These are phyloP conservation scores for Cylloceria caligata DNA, from an alignment of 2,888 invertebrate genomes.

Conservation along the genomic window DNA sequence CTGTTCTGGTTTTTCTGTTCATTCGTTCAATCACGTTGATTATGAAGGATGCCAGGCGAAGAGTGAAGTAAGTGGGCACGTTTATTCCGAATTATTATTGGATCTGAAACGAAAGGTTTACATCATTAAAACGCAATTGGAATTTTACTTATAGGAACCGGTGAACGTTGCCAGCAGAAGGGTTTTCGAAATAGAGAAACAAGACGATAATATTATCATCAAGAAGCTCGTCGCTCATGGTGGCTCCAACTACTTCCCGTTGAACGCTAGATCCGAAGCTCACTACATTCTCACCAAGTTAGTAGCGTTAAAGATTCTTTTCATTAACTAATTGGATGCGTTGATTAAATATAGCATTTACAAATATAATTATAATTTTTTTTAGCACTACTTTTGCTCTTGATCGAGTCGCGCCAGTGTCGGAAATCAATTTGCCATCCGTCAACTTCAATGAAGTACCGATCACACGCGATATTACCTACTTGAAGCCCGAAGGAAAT, in stretches of 20 bases:
- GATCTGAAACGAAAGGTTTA: background rate
- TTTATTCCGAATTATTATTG: conserved; percentile 4
- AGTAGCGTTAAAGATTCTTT: conserved; percentile 39
- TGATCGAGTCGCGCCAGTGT: conserved; percentile 69
- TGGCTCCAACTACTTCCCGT: conserved; percentile 78
- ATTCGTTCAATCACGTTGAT: conserved; percentile 75
- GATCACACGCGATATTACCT: conserved; percentile 75
- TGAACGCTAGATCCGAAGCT: conserved; percentile 79
- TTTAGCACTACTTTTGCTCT: conserved; percentile 82
- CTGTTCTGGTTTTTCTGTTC: conserved; percentile 76
- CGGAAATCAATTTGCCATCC: conserved; percentile 62
- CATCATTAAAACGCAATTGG: background rate
- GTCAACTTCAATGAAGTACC: conserved; percentile 68
- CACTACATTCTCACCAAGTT: conserved; percentile 83
- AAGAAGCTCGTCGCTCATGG: conserved; percentile 75
- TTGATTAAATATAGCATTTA: too few species aligned
- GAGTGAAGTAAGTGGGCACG: conserved; percentile 67
- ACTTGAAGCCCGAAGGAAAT: conserved; percentile 70
- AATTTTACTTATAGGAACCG: conserved; percentile 63
- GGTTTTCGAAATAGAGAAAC: conserved; percentile 72
- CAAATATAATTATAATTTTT: conserved; percentile 19
- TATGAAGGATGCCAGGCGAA: conserved; percentile 68
- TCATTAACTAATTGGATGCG: background rate
- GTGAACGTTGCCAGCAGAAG: conserved; percentile 72
- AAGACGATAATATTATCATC: conserved; percentile 71